Evolutionary conservation across 1,140 invertebrate genomes (phyloP).

Genomic region (Drosophila biarmipes): DNA sequence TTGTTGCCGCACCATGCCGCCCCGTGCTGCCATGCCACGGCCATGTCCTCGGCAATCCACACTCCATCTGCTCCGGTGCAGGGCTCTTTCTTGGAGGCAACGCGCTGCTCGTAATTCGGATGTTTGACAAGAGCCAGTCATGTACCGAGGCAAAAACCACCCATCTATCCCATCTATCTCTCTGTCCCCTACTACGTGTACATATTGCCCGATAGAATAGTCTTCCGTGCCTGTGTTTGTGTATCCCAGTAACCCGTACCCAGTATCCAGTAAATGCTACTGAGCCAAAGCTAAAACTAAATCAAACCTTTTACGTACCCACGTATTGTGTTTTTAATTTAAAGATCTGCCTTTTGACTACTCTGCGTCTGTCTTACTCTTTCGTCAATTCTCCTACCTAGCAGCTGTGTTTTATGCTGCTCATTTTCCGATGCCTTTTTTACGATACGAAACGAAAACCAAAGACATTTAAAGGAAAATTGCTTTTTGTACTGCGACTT

Average conservation of each 20-base stretch:
- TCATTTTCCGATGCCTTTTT: conserved; percentile 48
- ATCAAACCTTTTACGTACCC: conserved; percentile 58
- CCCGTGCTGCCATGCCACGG: neutral
- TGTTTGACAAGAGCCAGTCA: conserved; percentile 71
- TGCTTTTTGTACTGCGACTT: conserved; percentile 66
- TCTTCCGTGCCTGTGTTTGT: conserved; percentile 42
- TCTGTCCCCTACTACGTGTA: conserved; percentile 15
- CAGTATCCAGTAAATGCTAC: conserved; percentile 33
- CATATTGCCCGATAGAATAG: conserved; percentile 34
- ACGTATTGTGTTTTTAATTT: conserved; percentile 62
- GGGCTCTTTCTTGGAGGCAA: conserved; percentile 41
- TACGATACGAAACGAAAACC: conserved; percentile 39
- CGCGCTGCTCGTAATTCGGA: conserved; percentile 61
- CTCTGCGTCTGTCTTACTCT: conserved; percentile 19
- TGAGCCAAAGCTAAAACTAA: conserved; percentile 56
- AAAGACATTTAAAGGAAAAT: conserved; percentile 52
- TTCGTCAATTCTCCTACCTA: conserved; percentile 27
- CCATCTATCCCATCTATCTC: conserved; percentile 19
- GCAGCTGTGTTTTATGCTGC: conserved; percentile 36
- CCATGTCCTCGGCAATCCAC: conserved; percentile 26
- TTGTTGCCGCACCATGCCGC: conserved; percentile 21
- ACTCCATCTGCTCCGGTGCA: conserved; percentile 14
- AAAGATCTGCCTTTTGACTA: conserved; percentile 51
- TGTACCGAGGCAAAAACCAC: conserved; percentile 54
- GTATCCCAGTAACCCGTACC: conserved; percentile 12